A percentile compares a stretch with the other conserved stretches of the same genome.
Evolutionary conservation across 2,797 vertebrate genomes (phyloP).

Genomic region (Propithecus deckenii): DNA sequence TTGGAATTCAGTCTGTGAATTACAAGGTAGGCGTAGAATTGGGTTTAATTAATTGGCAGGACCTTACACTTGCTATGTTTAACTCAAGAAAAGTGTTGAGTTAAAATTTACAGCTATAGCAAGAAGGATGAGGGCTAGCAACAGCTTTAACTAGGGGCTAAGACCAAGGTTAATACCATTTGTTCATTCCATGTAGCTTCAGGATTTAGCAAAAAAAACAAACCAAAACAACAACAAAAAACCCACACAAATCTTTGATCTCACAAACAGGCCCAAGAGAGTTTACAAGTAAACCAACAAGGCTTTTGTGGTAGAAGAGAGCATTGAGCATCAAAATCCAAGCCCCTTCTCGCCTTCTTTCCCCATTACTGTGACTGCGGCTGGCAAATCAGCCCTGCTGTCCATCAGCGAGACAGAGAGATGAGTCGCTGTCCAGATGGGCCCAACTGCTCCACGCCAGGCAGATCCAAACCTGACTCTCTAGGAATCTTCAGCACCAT

Average conservation of each 20-base stretch:
- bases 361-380: background rate
- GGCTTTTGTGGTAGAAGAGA: background rate
- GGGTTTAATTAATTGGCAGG: background rate
- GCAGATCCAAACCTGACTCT: background rate
- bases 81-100: background rate
- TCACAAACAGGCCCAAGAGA: background rate
- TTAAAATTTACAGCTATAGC: background rate
- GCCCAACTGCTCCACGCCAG: background rate
- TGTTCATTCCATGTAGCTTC: background rate
- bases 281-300: background rate
- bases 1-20: background rate
- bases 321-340: background rate
- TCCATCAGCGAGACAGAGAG: background rate
- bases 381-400: background rate
- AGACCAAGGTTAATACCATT: background rate
- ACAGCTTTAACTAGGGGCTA: background rate
- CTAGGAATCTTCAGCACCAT: background rate
- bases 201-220: background rate
- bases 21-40: background rate
- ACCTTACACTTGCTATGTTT: background rate
- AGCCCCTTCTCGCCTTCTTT: background rate
- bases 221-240: background rate
- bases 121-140: background rate
- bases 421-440: background rate
- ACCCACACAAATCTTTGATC: background rate